Conservation (phyloP, 2,113 vertebrate species). For the Marmota flaviventris region DNA sequence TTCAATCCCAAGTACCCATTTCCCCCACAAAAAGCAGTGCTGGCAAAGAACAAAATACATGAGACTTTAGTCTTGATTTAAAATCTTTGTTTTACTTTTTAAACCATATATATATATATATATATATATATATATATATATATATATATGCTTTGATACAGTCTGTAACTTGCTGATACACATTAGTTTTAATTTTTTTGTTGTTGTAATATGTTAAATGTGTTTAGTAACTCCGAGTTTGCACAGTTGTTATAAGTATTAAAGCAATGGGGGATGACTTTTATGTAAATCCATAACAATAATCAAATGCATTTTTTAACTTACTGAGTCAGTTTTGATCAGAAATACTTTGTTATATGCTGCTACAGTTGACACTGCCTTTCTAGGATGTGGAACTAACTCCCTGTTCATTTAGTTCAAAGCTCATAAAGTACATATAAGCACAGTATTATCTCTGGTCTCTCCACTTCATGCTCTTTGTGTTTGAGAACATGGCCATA, state of each 20-base stretch:
- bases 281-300: neutral
- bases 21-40: too few relatives aligned
- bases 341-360: neutral
- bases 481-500: neutral
- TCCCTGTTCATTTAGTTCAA: neutral
- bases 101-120: neutral
- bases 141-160: neutral
- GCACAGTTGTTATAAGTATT: neutral
- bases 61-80: neutral
- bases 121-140: neutral
- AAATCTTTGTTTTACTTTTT: neutral
- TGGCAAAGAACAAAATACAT: neutral
- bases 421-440: neutral
- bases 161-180: fast-evolving
- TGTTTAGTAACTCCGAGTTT: neutral
- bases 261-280: neutral
- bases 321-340: too few relatives aligned
- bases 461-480: neutral
- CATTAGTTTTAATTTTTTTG: neutral
- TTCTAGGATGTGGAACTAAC: neutral
- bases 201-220: neutral
- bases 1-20: too few relatives aligned
- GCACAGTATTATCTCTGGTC: too few relatives aligned
- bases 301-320: neutral
- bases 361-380: neutral